Evolutionary conservation across 2,797 vertebrate species (phyloP).

Genomic region (Erpetoichthys calabaricus): DNA sequence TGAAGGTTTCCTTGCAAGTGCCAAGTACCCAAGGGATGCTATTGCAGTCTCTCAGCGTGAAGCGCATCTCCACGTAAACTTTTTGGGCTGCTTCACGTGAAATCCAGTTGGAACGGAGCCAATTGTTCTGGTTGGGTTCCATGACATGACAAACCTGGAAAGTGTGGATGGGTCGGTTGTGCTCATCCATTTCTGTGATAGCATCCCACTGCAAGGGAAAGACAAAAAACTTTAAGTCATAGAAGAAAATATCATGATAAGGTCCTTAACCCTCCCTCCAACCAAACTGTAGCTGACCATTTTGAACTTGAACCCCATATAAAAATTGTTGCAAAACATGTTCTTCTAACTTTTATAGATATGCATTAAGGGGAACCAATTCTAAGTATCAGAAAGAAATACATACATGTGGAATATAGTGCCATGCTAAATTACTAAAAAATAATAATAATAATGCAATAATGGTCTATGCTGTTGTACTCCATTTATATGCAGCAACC

Average conservation of each 20-base stretch:
- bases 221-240: background rate
- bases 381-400: slow-evolving; percentile 2
- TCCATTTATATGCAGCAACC: too few species aligned
- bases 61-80: slow-evolving; percentile 87
- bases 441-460: too few species aligned
- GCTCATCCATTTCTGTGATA: slow-evolving; percentile 92
- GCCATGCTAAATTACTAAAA: background rate
- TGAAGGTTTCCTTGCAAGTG: slow-evolving; percentile 92
- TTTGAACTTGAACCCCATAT: too few species aligned
- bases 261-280: background rate
- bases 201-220: slow-evolving; percentile 72
- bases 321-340: too few species aligned
- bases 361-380: too few species aligned
- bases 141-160: slow-evolving; percentile 94
- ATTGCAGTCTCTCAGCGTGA: slow-evolving; percentile 88
- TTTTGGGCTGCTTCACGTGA: slow-evolving; percentile 83
- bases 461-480: too few species aligned
- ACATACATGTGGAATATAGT: background rate
- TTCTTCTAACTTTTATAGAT: too few species aligned
- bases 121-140: slow-evolving; percentile 95
- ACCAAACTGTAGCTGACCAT: too few species aligned
- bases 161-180: slow-evolving; percentile 84
- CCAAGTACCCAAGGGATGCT: slow-evolving; percentile 89
- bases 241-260: background rate
- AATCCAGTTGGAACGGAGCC: slow-evolving; percentile 90